These are phyloP conservation scores for Hippocampus kuda DNA, from an alignment of 2,797 vertebrate genomes.

Conservation along the genomic window DNA sequence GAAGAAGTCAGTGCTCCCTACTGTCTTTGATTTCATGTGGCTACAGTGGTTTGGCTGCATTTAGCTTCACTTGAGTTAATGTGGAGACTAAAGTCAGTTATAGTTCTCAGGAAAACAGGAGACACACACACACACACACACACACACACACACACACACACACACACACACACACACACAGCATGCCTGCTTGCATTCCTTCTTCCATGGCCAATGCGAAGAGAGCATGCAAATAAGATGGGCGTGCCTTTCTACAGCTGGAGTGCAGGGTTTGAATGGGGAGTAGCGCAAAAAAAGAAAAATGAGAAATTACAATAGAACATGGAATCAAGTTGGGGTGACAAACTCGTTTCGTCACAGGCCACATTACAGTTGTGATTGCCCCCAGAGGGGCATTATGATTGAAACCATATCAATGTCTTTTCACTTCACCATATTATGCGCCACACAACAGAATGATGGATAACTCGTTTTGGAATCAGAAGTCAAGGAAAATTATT, in stretches of 20 bases:
- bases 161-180: constrained; percentile 25
- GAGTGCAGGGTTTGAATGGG: constrained; percentile 72
- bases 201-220: constrained; percentile 41
- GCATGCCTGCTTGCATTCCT: constrained; percentile 59
- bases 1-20: constrained; percentile 25
- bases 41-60: constrained; percentile 24
- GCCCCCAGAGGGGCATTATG: not conserved
- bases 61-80: constrained; percentile 29
- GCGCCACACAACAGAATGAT: no score
- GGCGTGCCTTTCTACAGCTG: constrained; percentile 55
- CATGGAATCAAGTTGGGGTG: not conserved
- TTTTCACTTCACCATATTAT: not conserved
- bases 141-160: constrained; percentile 6
- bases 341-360: not conserved
- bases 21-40: constrained; percentile 39
- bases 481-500: not conserved
- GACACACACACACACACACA: constrained; percentile 1
- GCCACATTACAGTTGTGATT: not conserved
- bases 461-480: not conserved
- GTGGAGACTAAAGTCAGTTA: constrained; percentile 25
- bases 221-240: constrained; percentile 41
- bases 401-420: not conserved
- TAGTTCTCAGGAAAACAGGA: constrained; percentile 33
- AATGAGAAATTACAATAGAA: not conserved
- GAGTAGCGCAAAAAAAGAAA: constrained; percentile 37